Evolutionary conservation across 2,113 vertebrate genomes (phyloP).

Genomic region (Oncorhynchus mykiss): DNA sequence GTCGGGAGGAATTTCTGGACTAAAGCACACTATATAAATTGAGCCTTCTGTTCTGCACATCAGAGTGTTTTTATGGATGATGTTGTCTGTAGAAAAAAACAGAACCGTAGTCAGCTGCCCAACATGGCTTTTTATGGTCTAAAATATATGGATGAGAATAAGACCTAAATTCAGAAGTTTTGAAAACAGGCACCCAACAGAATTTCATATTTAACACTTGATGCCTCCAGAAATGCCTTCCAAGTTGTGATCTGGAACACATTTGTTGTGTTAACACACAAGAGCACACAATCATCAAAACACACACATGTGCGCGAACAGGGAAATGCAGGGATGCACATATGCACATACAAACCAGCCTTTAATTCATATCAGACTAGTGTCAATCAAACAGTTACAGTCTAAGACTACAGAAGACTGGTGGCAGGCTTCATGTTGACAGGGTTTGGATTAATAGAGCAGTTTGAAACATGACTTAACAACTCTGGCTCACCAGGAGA

Average conservation of each 20-base stretch:
- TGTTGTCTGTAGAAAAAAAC: conserved; percentile 15
- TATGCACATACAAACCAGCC: not conserved
- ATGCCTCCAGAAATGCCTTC: conserved; percentile 16
- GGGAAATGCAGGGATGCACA: not conserved
- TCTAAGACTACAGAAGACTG: too few species aligned
- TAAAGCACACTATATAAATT: not conserved
- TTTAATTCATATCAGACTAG: not conserved
- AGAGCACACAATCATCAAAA: not conserved
- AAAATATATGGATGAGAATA: conserved; percentile 25
- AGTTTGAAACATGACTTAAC: not conserved
- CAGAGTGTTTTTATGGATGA: not conserved
- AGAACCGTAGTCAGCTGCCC: conserved; percentile 19
- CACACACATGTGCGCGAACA: not conserved
- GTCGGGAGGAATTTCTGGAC: not conserved
- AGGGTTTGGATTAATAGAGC: not conserved
- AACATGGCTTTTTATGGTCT: conserved; percentile 31
- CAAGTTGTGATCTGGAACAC: conserved; percentile 40
- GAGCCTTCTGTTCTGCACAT: not conserved
- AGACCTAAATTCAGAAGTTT: conserved; percentile 13
- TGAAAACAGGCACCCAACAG: conserved; percentile 19
- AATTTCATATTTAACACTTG: conserved; percentile 35
- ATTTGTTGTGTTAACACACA: conserved; percentile 15
- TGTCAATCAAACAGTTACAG: not conserved
- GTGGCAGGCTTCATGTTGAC: too few species aligned
- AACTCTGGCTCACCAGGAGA: not conserved